Evolutionary conservation across 2,113 vertebrate genomes (phyloP).

Genomic region (Catharus fuscescens): DNA sequence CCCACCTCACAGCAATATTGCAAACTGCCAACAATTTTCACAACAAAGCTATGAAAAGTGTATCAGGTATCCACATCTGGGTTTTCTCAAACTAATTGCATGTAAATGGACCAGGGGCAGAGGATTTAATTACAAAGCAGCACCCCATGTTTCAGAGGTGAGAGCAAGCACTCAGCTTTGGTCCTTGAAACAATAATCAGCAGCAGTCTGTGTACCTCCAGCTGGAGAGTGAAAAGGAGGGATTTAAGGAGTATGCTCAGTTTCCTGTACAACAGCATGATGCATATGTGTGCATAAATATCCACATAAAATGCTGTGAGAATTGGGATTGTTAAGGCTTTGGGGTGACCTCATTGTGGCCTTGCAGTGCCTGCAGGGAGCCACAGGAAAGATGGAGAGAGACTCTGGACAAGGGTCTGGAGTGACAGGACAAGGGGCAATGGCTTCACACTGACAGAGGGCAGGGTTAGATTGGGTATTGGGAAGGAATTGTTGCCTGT

Average conservation of each 20-base stretch:
- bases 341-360: accelerated
- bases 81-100: not conserved
- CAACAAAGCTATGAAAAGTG: not conserved
- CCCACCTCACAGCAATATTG: not conserved
- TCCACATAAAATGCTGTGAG: not conserved
- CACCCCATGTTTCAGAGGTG: not conserved
- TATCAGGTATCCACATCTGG: not conserved
- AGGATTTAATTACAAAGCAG: not conserved
- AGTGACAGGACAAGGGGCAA: not conserved
- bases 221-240: not conserved
- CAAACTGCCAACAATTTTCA: not conserved
- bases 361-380: not conserved
- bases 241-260: not conserved
- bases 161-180: not conserved
- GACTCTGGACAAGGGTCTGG: not conserved
- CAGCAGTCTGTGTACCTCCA: not conserved
- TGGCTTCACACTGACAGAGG: not conserved
- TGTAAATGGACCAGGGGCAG: not conserved
- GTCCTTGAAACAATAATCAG: not conserved
- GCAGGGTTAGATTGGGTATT: accelerated
- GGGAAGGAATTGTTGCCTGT: accelerated
- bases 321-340: not conserved
- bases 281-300: not conserved
- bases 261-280: not conserved
- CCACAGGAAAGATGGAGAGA: not conserved